Evolutionary conservation across 2,113 vertebrate species (phyloP).

Genomic region (Loxodonta africana): DNA sequence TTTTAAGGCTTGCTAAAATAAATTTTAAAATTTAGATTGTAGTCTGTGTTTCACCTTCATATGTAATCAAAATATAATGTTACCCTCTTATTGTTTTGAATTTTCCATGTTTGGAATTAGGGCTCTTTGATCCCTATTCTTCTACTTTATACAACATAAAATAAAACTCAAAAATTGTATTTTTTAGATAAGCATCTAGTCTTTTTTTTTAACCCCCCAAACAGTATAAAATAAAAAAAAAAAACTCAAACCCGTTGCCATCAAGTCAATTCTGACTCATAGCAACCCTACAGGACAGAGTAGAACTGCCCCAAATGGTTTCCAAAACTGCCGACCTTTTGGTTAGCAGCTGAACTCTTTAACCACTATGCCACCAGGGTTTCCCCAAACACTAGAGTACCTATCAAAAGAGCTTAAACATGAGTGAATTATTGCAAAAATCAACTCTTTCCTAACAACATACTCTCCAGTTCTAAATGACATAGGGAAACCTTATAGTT

Average conservation of each 20-base stretch:
- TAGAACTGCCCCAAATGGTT: no score
- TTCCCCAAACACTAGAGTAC: neutral
- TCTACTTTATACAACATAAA: constrained; percentile 33
- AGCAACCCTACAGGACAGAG: no score
- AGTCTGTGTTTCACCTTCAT: neutral
- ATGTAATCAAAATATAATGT: constrained; percentile 54
- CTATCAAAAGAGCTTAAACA: constrained; percentile 60
- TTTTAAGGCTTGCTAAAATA: neutral
- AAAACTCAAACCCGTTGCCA: no score
- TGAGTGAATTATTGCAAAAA: constrained; percentile 51
- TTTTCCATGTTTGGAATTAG: constrained; percentile 27
- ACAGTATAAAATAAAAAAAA: neutral
- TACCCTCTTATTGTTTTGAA: neutral
- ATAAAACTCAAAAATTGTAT: constrained; percentile 50
- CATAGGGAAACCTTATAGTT: constrained; percentile 42
- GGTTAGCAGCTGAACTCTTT: no score
- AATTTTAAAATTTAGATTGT: constrained; percentile 44
- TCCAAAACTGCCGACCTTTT: no score
- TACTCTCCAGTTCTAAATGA: constrained; percentile 43
- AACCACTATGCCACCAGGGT: no score
- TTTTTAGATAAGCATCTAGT: constrained; percentile 18
- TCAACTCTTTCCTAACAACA: constrained; percentile 41
- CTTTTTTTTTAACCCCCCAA: neutral
- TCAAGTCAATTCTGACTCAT: no score
- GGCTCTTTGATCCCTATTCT: neutral